Conservation (phyloP, 2,888 invertebrate species). For the Ypsolopha sequella region DNA sequence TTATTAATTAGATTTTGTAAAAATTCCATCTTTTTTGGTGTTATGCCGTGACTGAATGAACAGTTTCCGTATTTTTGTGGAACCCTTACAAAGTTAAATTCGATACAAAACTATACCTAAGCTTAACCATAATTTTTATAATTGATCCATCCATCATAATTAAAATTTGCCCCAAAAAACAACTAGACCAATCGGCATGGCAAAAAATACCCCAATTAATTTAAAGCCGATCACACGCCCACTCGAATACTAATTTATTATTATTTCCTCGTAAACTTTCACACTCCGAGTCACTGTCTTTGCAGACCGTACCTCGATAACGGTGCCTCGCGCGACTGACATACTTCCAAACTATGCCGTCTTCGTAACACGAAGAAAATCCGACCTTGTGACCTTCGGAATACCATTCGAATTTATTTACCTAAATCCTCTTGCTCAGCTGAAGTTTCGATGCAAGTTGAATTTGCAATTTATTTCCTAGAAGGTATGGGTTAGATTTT, state of each 20-base stretch:
- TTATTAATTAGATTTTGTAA: no score
- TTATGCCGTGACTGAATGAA: no score
- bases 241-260: neutral
- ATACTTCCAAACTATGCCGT: conserved; percentile 8
- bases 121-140: no score
- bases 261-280: conserved; percentile 9
- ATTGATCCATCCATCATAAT: no score
- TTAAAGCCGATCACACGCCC: neutral
- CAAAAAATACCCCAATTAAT: neutral
- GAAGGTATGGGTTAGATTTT: neutral
- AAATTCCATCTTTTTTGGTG: no score
- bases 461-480: neutral
- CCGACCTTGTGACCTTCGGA: neutral
- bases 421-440: neutral
- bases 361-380: neutral
- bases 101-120: no score
- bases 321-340: conserved; percentile 11
- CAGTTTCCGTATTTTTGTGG: no score
- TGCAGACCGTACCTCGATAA: conserved; percentile 8
- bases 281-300: conserved; percentile 5
- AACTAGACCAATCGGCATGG: no score
- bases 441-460: neutral
- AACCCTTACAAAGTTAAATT: no score
- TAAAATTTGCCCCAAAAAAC: no score
- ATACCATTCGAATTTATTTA: neutral